phyloP scores from a whole-genome alignment of 2,113 vertebrate species.

The Psammodynastes pulverulentus region DNA sequence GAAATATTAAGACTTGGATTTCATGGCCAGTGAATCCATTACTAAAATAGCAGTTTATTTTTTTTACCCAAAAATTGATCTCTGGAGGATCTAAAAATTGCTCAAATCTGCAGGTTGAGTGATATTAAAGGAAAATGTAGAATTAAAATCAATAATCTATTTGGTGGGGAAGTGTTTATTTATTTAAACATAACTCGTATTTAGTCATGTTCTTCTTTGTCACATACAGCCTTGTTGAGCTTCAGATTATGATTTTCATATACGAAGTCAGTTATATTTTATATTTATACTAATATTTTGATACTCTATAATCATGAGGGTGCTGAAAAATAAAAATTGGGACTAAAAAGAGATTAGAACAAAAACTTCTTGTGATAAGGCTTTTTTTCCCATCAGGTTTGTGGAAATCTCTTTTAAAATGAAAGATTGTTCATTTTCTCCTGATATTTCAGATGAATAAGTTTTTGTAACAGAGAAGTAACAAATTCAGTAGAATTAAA shows the following conservation, averaged over 20 bases:
- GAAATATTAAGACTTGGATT: neutral
- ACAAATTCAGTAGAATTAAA: slow-evolving; percentile 58
- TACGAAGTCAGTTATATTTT: neutral
- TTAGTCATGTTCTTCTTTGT: neutral
- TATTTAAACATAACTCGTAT: neutral
- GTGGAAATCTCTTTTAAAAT: slow-evolving; percentile 18
- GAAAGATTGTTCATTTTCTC: slow-evolving; percentile 41
- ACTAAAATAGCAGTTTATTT: neutral
- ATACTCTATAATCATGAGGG: neutral
- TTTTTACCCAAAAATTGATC: neutral
- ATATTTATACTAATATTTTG: neutral
- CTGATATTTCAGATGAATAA: slow-evolving; percentile 26
- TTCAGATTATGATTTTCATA: neutral
- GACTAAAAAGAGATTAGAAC: neutral
- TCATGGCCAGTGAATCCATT: neutral
- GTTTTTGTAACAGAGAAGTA: slow-evolving; percentile 56
- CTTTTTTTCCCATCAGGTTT: neutral
- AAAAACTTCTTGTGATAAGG: slow-evolving; percentile 9
- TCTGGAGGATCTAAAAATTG: neutral
- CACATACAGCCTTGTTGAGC: neutral
- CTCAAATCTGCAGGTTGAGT: neutral
- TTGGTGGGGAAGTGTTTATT: neutral
- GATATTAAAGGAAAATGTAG: neutral
- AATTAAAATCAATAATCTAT: neutral
- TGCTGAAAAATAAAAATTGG: slow-evolving; percentile 23